Evolutionary conservation across 2,888 invertebrate genomes (phyloP), one percentile per base, ranked within the genome.

Genomic region (Diarsia dahlii): DNA sequence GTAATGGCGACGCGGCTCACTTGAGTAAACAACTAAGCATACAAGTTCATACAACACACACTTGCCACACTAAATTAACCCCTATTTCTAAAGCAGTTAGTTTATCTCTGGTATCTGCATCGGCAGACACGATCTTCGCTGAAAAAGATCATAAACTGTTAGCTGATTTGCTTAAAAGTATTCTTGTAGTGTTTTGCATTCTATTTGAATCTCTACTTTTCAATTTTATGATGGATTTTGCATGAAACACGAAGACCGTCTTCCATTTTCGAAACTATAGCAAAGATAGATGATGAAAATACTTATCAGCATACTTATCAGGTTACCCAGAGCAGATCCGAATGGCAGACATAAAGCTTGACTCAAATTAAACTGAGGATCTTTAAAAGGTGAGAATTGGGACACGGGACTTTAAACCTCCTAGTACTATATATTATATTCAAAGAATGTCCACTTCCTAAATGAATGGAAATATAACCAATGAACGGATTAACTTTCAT

Each of bases 1-100:
- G 60, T 56, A 34, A 69, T 71, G 78, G 84, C 84, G 82, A 76
- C 86, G 74, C 74, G 80, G 48, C 70, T 75, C 87, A 86, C 84
- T 82, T 86, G 84, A 78, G 76, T 84, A 77, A 85, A 85, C 75
- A 85, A 75, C 71, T 65, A 58, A 81, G 62, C 65, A 63, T 15
- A 84, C 28, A 58, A 28, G 28, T 58, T 18, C 58, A 58, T 18
- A 71, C 64, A 62, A 48, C 18, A 66, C n/a, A 64, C 15, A 46
- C n/a, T 71, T 71, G 72, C 34, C 45, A 70, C 18, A 48, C 71
- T 39, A 85, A 77, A 70, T 67, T 76, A 67, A 23, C 18, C 66
- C 54, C 13, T 85, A 77, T 75, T 69, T 15, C 10, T 15, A 28
- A 46, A 56, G 12, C 12, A 62, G 45, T 69, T 20, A 63, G 45